Conservation (phyloP, 1,140 invertebrate species). For the Megathymus violae region DNA sequence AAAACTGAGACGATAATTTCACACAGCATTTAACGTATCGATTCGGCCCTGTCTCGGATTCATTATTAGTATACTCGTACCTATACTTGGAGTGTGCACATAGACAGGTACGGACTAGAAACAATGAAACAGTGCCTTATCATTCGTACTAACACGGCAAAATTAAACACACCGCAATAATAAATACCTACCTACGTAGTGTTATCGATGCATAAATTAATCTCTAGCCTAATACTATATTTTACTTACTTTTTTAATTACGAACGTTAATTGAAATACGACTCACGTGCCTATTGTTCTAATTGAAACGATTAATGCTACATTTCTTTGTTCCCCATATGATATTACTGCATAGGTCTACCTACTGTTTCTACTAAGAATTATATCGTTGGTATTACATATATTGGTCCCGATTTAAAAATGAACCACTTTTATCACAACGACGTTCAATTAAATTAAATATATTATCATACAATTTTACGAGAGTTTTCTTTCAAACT, state of each 20-base stretch:
- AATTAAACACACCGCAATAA: constrained; percentile 61
- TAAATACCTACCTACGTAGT: constrained; percentile 52
- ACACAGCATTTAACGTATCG: too few species aligned
- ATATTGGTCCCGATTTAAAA: too few species aligned
- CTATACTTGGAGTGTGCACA: too few species aligned
- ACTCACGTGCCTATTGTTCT: constrained; percentile 45
- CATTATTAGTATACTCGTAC: too few species aligned
- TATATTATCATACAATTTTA: too few species aligned
- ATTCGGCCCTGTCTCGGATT: too few species aligned
- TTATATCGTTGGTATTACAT: too few species aligned
- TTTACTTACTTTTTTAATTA: constrained; percentile 71
- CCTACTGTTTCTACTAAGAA: constrained; percentile 4
- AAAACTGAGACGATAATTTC: too few species aligned
- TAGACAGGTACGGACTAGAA: background rate
- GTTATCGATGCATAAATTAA: constrained; percentile 69
- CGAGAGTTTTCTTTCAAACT: too few species aligned
- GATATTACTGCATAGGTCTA: constrained; percentile 10
- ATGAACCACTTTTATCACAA: too few species aligned
- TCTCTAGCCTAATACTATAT: constrained; percentile 66
- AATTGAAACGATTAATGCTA: constrained; percentile 31
- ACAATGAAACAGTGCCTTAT: constrained; percentile 35
- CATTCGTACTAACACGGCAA: constrained; percentile 34
- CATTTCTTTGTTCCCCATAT: constrained; percentile 26
- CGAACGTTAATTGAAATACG: constrained; percentile 65
- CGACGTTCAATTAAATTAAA: too few species aligned